Conservation (phyloP, 2,113 vertebrate genomes). For the Podocnemis expansa region DNA sequence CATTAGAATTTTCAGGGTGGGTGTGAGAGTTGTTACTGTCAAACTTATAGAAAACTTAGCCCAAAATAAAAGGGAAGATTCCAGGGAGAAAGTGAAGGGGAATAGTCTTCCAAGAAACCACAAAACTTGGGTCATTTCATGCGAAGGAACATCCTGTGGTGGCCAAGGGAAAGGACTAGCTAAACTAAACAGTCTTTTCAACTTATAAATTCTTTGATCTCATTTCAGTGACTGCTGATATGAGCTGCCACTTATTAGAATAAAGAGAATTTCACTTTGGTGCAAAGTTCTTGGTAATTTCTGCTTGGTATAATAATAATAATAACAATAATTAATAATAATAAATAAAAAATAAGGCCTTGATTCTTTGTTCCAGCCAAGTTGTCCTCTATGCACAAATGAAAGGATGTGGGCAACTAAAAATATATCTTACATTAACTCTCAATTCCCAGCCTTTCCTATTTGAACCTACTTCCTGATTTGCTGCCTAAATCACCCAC, state of each 20-base stretch:
- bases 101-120: not conserved
- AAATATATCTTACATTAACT: not conserved
- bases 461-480: not conserved
- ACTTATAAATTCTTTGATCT: not conserved
- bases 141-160: not conserved
- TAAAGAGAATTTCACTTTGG: not conserved
- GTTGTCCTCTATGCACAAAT: not conserved
- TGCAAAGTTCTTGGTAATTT: not conserved
- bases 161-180: not conserved
- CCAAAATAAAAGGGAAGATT: not conserved
- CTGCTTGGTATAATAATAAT: not conserved
- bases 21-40: not conserved
- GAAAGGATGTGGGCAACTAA: not conserved
- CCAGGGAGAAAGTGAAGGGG: not conserved
- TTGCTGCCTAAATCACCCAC: not conserved
- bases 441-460: not conserved
- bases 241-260: not conserved
- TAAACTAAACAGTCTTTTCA: not conserved
- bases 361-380: not conserved
- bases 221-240: not conserved
- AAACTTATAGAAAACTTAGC: not conserved
- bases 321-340: too few relatives aligned
- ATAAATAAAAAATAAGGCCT: not conserved
- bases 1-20: not conserved
- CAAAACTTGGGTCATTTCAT: not conserved